These are phyloP conservation scores for Alethe diademata DNA, from an alignment of 2,113 vertebrate genomes.

Conservation along the genomic window DNA sequence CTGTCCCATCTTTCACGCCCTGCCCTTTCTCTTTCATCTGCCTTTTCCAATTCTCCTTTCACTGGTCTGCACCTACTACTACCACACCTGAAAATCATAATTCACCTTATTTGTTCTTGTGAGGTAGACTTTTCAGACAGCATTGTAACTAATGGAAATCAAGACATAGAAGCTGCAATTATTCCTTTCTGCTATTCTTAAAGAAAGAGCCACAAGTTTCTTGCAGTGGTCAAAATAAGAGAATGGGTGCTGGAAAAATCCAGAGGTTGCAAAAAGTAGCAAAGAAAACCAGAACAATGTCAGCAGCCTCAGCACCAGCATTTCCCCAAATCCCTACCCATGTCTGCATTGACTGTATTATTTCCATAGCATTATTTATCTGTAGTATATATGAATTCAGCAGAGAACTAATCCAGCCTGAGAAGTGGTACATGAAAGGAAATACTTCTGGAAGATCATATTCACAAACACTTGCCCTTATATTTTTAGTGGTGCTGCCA, in stretches of 20 bases:
- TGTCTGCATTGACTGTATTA: background rate
- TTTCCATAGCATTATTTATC: background rate
- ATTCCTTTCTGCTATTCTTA: background rate
- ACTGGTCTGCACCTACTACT: background rate
- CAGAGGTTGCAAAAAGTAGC: background rate
- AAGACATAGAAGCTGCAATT: background rate
- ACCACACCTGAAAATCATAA: background rate
- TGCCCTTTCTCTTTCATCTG: background rate
- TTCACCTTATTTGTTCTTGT: background rate
- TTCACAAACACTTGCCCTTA: background rate
- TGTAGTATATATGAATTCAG: background rate
- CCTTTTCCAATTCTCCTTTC: background rate
- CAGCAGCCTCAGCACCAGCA: rapidly evolving
- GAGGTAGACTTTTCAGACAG: background rate
- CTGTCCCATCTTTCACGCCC: background rate
- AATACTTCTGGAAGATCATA: background rate
- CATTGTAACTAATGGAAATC: background rate
- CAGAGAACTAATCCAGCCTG: background rate
- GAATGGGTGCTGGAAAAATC: background rate
- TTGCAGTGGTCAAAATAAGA: background rate
- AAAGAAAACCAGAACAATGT: background rate
- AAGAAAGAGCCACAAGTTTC: background rate
- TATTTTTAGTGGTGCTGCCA: background rate
- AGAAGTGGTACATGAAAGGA: rapidly evolving
- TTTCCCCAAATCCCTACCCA: background rate